Evolutionary conservation across 2,797 vertebrate genomes (phyloP).

Genomic region (Rhinatrema bivittatum): DNA sequence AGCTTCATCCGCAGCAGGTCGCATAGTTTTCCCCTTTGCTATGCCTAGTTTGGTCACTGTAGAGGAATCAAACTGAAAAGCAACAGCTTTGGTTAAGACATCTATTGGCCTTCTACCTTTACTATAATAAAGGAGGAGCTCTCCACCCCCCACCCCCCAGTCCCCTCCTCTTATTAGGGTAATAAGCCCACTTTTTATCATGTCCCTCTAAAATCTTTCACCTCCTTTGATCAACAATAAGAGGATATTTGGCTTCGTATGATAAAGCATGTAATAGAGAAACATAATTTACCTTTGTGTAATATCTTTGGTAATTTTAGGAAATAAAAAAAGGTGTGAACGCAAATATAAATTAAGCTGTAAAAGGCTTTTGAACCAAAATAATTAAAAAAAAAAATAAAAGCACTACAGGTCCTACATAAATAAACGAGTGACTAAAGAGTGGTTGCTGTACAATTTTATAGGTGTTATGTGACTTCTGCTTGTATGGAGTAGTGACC

Average conservation of each 20-base stretch:
- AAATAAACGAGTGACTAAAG: conserved; percentile 62
- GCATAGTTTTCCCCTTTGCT: conserved; percentile 37
- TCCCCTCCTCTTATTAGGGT: too few relatives aligned
- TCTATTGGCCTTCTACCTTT: conserved; percentile 58
- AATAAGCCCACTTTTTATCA: too few relatives aligned
- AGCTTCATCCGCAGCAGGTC: conserved; percentile 50
- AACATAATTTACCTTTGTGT: conserved; percentile 83
- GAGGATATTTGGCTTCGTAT: conserved; percentile 94
- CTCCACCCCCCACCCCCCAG: too few relatives aligned
- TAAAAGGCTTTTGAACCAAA: conserved; percentile 65
- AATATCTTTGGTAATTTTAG: conserved; percentile 97
- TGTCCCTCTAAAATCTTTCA: conserved; percentile 63
- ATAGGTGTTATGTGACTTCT: conserved; percentile 41
- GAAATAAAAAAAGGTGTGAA: conserved; percentile 62
- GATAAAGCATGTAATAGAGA: conserved; percentile 94
- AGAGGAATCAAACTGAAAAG: conserved; percentile 60
- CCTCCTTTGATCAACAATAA: conserved; percentile 74
- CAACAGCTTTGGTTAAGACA: conserved; percentile 80
- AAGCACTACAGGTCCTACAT: conserved; percentile 70
- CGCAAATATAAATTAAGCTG: conserved; percentile 68
- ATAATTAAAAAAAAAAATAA: conserved; percentile 32
- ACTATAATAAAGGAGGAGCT: conserved; percentile 60
- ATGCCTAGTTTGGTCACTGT: conserved; percentile 74
- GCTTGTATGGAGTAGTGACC: conserved; percentile 25
- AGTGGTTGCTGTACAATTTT: conserved; percentile 67